A percentile compares a stretch with the other conserved stretches of the same genome.
These are phyloP conservation scores for Venustoraphidia nigricollis DNA, from an alignment of 2,888 invertebrate species.

Conservation along the genomic window DNA sequence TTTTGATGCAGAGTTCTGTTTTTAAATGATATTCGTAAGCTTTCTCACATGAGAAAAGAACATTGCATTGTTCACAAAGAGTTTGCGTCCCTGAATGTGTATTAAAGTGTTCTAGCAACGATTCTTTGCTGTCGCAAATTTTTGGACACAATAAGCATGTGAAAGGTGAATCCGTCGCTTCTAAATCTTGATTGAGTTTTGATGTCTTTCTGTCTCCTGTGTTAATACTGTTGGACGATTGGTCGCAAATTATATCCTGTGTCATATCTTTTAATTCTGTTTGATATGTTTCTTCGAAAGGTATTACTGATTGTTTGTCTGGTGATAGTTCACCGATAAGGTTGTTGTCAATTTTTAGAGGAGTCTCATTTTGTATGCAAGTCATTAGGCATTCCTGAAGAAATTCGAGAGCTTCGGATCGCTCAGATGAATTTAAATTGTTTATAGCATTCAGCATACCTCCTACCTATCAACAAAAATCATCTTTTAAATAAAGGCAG, in stretches of 20 bases:
- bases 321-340: too few relatives aligned
- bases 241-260: too few relatives aligned
- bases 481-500: too few relatives aligned
- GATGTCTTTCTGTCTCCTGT: too few relatives aligned
- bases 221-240: too few relatives aligned
- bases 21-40: background rate
- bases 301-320: too few relatives aligned
- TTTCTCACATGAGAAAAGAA: background rate
- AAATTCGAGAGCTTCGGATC: background rate
- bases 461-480: too few relatives aligned
- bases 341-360: too few relatives aligned
- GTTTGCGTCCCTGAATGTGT: conserved; percentile 14
- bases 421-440: background rate
- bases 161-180: background rate
- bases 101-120: conserved; percentile 15
- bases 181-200: too few relatives aligned
- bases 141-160: background rate
- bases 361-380: background rate
- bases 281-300: too few relatives aligned
- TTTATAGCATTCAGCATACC: background rate
- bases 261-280: too few relatives aligned
- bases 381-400: background rate
- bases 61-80: conserved; percentile 13
- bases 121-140: conserved; percentile 5
- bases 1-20: background rate